Percentiles rank a stretch among this genome's conserved stretches.
These are phyloP conservation scores for Sebastes vulpes DNA, from an alignment of 2,797 vertebrate genomes.

Conservation along the genomic window DNA sequence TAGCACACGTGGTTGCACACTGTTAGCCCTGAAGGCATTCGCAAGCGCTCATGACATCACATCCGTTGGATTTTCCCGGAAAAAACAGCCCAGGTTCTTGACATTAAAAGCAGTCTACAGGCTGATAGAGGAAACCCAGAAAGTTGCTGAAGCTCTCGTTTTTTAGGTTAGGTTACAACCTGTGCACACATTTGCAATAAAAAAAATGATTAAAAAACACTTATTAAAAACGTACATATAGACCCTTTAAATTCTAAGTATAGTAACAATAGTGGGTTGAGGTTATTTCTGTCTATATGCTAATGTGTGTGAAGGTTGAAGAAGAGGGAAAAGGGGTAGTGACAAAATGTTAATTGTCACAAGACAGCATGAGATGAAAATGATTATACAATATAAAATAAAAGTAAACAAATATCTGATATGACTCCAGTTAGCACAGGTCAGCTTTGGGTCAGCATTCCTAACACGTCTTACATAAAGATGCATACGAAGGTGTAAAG, in stretches of 20 bases:
- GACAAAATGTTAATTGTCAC: not conserved
- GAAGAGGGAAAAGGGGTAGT: not conserved
- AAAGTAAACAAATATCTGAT: not conserved
- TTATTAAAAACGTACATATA: too few relatives aligned
- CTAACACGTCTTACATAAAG: not conserved
- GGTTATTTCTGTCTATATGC: not conserved
- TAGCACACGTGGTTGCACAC: too few relatives aligned
- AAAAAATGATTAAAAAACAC: too few relatives aligned
- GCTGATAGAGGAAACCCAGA: too few relatives aligned
- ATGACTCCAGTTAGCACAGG: not conserved
- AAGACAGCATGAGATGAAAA: not conserved
- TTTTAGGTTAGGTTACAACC: too few relatives aligned
- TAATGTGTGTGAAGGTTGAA: not conserved
- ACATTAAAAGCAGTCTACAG: too few relatives aligned
- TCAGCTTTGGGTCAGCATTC: not conserved
- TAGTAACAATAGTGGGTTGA: not conserved
- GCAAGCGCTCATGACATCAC: too few relatives aligned
- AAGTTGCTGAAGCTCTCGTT: rapidly evolving
- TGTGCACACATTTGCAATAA: too few relatives aligned
- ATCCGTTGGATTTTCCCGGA: too few relatives aligned
- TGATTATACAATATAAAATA: not conserved
- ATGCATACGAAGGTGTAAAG: slow-evolving; percentile 5
- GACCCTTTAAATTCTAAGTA: rapidly evolving
- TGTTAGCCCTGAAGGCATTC: too few relatives aligned
- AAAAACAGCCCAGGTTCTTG: too few relatives aligned